A percentile compares a stretch with the other conserved stretches of the same genome.
Conservation (phyloP, 2,113 vertebrate species). For the Lepisosteus oculatus region DNA sequence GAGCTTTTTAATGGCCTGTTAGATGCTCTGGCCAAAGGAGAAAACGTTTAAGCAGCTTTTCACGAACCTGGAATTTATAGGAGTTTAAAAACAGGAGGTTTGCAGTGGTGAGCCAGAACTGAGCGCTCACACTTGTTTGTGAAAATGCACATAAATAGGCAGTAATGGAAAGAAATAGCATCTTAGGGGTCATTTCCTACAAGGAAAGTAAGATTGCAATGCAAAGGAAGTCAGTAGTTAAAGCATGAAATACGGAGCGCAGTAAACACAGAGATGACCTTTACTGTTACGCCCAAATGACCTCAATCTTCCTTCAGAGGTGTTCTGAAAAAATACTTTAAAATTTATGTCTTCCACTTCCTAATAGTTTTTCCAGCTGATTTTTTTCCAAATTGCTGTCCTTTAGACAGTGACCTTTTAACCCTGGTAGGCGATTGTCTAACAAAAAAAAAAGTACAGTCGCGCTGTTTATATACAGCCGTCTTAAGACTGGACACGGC, state of each 20-base stretch:
- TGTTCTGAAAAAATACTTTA: slow-evolving; percentile 60
- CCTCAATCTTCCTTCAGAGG: slow-evolving; percentile 74
- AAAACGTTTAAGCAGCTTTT: too few relatives aligned
- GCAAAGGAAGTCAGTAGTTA: slow-evolving; percentile 77
- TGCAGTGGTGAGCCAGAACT: not conserved
- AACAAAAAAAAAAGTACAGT: slow-evolving; percentile 59
- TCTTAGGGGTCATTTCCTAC: slow-evolving; percentile 69
- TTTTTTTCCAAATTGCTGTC: slow-evolving; percentile 56
- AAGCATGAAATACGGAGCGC: slow-evolving; percentile 69
- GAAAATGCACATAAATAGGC: slow-evolving; percentile 56
- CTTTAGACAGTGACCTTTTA: slow-evolving; percentile 61
- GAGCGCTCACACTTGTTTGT: slow-evolving; percentile 9
- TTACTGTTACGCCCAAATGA: slow-evolving; percentile 71
- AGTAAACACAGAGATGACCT: slow-evolving; percentile 70
- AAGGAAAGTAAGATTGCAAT: slow-evolving; percentile 59
- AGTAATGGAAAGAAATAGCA: slow-evolving; percentile 61
- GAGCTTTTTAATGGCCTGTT: too few relatives aligned
- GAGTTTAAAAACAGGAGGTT: not conserved
- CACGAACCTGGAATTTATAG: too few relatives aligned
- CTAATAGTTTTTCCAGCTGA: slow-evolving; percentile 76
- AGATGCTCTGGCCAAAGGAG: too few relatives aligned
- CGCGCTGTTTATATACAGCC: slow-evolving; percentile 45
- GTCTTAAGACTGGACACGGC: slow-evolving; percentile 56
- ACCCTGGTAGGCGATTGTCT: slow-evolving; percentile 64
- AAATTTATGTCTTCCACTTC: slow-evolving; percentile 78